Percentiles rank a stretch among this genome's conserved stretches.
phyloP scores from a whole-genome alignment of 2,888 invertebrate species.

The Eueremaeus valkanovi region DNA sequence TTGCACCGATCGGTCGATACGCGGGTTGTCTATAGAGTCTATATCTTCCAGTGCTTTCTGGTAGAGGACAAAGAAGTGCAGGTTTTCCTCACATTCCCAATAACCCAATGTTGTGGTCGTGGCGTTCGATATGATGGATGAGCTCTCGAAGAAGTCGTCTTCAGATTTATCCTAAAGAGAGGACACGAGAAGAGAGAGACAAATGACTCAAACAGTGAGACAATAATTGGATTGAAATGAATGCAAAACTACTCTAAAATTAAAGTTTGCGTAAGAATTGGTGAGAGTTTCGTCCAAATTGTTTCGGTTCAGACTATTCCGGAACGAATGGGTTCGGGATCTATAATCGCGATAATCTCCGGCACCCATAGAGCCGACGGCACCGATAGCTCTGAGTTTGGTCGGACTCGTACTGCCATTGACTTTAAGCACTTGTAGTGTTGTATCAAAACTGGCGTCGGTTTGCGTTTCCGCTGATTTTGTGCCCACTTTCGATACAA shows the following conservation, averaged over 20 bases:
- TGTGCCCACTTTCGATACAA: not conserved
- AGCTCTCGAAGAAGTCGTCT: constrained; percentile 36
- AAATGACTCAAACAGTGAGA: not conserved
- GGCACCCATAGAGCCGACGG: not conserved
- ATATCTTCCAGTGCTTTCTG: constrained; percentile 38
- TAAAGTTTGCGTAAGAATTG: not conserved
- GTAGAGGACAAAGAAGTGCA: constrained; percentile 43
- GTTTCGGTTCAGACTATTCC: constrained; percentile 9
- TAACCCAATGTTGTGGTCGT: constrained; percentile 38
- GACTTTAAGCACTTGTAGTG: not conserved
- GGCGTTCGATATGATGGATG: constrained; percentile 36
- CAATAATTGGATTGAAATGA: not conserved
- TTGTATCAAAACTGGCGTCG: not conserved
- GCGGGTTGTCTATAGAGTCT: constrained; percentile 34
- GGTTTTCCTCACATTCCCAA: constrained; percentile 42
- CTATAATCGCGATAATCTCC: not conserved
- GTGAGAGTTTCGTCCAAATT: not conserved
- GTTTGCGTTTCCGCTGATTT: constrained; percentile 21
- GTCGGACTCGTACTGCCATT: not conserved
- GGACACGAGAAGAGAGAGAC: not conserved
- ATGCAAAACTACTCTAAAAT: not conserved
- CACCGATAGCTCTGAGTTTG: not conserved
- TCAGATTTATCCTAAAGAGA: constrained; percentile 30
- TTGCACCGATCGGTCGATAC: constrained; percentile 59
- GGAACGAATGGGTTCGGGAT: not conserved